phyloP scores from a whole-genome alignment of 1,140 invertebrate genomes.

The Trichonephila inaurata region DNA sequence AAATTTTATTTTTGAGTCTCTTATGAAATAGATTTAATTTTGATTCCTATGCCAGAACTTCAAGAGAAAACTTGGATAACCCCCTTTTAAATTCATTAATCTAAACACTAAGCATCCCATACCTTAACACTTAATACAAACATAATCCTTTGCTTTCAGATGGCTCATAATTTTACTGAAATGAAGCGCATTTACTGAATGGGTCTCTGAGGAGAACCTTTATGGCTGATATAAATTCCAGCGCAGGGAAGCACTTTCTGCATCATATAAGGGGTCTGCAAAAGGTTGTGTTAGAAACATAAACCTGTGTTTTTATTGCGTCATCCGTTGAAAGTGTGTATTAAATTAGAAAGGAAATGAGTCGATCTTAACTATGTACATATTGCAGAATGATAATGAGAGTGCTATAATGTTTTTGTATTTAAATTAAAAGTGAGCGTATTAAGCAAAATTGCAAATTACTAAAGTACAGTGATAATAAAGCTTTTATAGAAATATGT shows the following conservation, averaged over 20 bases:
- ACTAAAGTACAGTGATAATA: no score
- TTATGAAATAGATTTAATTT: no score
- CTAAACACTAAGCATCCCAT: neutral
- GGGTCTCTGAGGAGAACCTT: neutral
- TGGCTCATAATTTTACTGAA: conserved; percentile 5
- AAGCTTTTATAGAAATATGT: no score
- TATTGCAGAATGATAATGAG: neutral
- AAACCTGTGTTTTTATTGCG: neutral
- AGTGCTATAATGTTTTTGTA: no score
- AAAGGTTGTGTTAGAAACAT: neutral
- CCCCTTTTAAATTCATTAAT: neutral
- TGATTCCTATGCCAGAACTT: no score
- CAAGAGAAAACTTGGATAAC: neutral
- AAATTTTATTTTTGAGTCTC: no score
- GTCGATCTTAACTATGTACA: neutral
- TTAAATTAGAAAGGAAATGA: neutral
- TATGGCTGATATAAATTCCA: neutral
- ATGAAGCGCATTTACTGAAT: neutral
- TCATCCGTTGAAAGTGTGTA: neutral
- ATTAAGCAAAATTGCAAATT: no score
- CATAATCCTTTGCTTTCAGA: conserved; percentile 24
- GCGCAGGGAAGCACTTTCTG: neutral
- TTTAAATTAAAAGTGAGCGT: no score
- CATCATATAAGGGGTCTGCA: neutral
- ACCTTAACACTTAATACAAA: neutral